phyloP scores from a whole-genome alignment of 2,113 vertebrate species.

The Rhegmatorhina hoffmannsi region DNA sequence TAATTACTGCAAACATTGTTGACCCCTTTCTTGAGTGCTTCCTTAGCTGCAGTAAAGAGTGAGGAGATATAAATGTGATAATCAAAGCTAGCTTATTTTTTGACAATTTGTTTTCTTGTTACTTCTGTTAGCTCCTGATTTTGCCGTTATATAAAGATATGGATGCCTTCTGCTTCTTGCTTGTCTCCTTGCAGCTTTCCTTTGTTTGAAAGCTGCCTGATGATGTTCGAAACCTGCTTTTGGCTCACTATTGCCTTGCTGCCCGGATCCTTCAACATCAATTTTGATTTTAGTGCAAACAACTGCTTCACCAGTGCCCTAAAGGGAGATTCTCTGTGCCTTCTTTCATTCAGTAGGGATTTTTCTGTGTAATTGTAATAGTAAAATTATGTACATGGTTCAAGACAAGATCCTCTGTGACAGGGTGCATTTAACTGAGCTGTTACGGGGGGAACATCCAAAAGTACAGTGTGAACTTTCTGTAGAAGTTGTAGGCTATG shows the following conservation, averaged over 20 bases:
- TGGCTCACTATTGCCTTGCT: neutral
- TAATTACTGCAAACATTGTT: neutral
- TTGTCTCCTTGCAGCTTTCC: neutral
- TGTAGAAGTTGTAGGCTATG: neutral
- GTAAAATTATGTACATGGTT: accelerated
- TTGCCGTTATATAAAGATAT: neutral
- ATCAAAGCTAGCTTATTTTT: neutral
- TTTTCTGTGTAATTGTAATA: neutral
- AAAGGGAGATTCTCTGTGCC: neutral
- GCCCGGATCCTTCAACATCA: neutral
- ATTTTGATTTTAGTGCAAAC: neutral
- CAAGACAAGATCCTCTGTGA: neutral
- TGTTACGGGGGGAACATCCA: neutral
- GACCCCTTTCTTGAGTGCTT: neutral
- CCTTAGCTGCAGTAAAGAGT: neutral
- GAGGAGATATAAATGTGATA: neutral
- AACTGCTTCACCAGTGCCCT: neutral
- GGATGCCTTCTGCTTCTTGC: neutral
- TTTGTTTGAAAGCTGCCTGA: neutral
- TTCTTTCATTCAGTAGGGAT: neutral
- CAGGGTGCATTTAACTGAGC: neutral
- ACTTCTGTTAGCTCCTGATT: neutral
- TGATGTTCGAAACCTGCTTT: neutral
- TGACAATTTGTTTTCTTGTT: neutral
- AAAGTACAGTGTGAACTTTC: neutral